Conservation (phyloP, 2,888 invertebrate genomes). For the Tenthredo mesomela region DNA sequence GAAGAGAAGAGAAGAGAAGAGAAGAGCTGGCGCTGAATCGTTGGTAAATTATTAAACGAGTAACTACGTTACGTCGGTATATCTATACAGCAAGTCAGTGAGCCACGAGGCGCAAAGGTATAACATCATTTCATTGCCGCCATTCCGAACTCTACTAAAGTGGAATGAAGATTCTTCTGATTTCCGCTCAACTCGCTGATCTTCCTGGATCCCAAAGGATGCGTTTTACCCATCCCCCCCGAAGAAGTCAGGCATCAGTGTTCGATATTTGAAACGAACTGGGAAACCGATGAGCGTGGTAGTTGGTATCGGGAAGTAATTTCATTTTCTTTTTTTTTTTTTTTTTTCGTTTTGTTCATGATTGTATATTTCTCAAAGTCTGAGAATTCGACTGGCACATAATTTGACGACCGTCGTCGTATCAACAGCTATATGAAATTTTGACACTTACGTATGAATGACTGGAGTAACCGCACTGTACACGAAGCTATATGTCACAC, state of each 20-base stretch:
- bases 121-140: slow-evolving; percentile 29
- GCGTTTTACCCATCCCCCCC: neutral
- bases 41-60: slow-evolving; percentile 32
- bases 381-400: too few species aligned
- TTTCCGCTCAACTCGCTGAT: slow-evolving; percentile 11
- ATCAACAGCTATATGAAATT: too few species aligned
- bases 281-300: neutral
- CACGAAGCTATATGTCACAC: neutral
- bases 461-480: neutral
- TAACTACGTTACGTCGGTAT: neutral
- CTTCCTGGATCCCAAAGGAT: neutral
- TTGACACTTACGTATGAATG: neutral
- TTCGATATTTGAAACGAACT: neutral
- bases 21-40: slow-evolving; percentile 17
- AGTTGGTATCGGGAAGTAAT: neutral
- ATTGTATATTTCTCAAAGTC: neutral
- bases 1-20: neutral
- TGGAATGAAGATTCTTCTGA: slow-evolving; percentile 30
- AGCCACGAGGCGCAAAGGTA: slow-evolving; percentile 1
- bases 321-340: neutral
- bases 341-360: too few species aligned
- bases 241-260: neutral
- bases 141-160: slow-evolving; percentile 19
- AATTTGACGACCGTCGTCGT: too few species aligned
- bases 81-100: neutral